A percentile compares a stretch with the other conserved stretches of the same genome.
Conservation (phyloP, 2,113 vertebrate species). For the Peromyscus polionotus region DNA sequence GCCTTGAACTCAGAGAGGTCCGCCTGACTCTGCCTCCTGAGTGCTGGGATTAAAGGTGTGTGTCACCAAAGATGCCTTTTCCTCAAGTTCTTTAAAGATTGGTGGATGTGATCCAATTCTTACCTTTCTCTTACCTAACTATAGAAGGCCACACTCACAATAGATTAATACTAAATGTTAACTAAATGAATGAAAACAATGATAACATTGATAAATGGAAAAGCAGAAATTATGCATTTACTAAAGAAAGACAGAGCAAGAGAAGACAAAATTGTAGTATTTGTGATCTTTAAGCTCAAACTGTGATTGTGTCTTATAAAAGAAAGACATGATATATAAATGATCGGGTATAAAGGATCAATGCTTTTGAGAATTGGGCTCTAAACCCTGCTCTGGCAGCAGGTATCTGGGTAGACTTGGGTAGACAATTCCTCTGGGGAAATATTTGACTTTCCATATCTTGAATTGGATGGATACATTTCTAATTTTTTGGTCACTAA, state of each 20-base stretch:
- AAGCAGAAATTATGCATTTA: neutral
- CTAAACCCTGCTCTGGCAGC: neutral
- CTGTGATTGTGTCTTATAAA: neutral
- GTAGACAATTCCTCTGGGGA: neutral
- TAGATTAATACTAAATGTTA: neutral
- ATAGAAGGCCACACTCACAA: neutral
- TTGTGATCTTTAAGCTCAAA: slow-evolving; percentile 10
- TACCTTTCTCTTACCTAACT: slow-evolving; percentile 1
- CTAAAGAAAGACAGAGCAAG: slow-evolving; percentile 1
- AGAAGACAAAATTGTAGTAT: neutral
- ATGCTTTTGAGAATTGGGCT: slow-evolving; percentile 10
- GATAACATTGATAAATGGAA: neutral
- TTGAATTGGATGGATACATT: slow-evolving; percentile 5
- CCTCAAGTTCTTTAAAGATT: neutral
- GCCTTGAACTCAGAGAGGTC: too few species aligned
- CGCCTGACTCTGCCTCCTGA: too few species aligned
- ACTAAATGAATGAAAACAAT: slow-evolving; percentile 31
- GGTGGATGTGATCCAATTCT: neutral
- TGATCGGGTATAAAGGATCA: neutral
- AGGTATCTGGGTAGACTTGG: neutral
- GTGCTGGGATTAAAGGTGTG: too few species aligned
- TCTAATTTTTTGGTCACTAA: neutral
- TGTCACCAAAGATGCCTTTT: too few species aligned
- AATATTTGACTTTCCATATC: neutral
- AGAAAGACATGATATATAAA: slow-evolving; percentile 3